These are phyloP conservation scores for Tricholaema leucomelas DNA, from an alignment of 2,113 vertebrate genomes.

Conservation along the genomic window DNA sequence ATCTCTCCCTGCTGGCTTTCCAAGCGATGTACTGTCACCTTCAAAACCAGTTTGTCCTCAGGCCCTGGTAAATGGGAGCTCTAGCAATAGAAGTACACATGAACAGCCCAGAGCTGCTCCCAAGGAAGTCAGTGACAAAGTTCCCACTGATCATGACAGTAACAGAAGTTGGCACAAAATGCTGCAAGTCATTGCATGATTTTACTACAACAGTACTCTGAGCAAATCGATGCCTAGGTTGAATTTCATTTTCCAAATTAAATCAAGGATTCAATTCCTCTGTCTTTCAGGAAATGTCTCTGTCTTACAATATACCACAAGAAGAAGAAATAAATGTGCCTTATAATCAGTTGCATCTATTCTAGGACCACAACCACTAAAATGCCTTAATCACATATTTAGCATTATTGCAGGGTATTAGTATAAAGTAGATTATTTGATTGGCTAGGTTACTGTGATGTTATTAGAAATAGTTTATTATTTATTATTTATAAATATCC, in stretches of 20 bases:
- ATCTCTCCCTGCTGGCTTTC: not conserved
- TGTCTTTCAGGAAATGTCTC: constrained; percentile 3
- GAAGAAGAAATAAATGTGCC: not conserved
- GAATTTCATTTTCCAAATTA: constrained; percentile 40
- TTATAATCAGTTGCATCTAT: not conserved
- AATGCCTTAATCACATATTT: not conserved
- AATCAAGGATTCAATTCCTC: constrained; percentile 3
- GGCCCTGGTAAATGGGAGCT: not conserved
- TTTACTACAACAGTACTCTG: not conserved
- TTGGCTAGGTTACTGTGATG: not conserved
- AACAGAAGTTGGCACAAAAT: constrained; percentile 43
- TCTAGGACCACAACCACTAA: not conserved
- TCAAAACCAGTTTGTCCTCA: not conserved
- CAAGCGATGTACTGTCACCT: not conserved
- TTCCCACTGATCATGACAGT: not conserved
- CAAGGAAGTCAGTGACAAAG: not conserved
- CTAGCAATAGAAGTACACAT: not conserved
- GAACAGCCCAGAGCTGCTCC: not conserved
- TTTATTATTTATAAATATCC: too few relatives aligned
- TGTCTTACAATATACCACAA: not conserved
- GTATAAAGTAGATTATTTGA: not conserved
- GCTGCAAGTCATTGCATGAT: constrained; percentile 1
- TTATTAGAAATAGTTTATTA: too few relatives aligned
- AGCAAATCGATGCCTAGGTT: constrained; percentile 30
- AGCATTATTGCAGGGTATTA: not conserved